Conservation (phyloP, 2,888 invertebrate species). For the Bibio marci region DNA sequence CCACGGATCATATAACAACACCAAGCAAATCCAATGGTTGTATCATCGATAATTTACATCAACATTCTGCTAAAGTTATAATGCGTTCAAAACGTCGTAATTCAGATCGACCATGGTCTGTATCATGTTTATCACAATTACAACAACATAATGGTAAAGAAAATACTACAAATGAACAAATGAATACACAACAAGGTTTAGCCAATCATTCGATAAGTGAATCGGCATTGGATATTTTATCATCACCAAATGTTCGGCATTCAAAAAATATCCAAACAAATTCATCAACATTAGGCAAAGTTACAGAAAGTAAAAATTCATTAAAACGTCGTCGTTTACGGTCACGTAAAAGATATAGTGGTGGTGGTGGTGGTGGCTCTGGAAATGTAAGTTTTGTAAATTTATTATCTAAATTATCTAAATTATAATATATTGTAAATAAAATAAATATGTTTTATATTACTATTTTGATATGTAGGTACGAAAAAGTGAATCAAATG, state of each 20-base stretch:
- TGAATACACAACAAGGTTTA: constrained; percentile 31
- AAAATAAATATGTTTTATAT: too few species aligned
- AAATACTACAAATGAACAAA: constrained; percentile 22
- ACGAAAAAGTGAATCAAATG: constrained; percentile 38
- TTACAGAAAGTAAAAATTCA: constrained; percentile 27
- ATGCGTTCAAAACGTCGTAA: constrained; percentile 22
- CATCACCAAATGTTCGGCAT: constrained; percentile 23
- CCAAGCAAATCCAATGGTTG: constrained; percentile 29
- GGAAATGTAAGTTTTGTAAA: too few species aligned
- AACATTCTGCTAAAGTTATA: constrained; percentile 21
- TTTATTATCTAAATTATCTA: too few species aligned
- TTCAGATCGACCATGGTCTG: constrained; percentile 65
- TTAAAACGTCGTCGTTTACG: constrained; percentile 25
- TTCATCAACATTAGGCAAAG: constrained; percentile 8
- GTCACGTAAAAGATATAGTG: constrained; percentile 18
- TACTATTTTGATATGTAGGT: too few species aligned
- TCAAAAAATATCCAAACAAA: background rate
- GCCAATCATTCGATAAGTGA: constrained; percentile 72
- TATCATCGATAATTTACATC: too few species aligned
- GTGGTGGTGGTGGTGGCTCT: too few species aligned
- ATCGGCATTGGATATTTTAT: constrained; percentile 65
- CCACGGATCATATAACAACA: constrained; percentile 15
- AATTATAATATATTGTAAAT: too few species aligned
- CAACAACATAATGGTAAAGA: constrained; percentile 30
- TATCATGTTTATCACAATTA: constrained; percentile 67